Evolutionary conservation across 2,888 invertebrate species (phyloP), one percentile per base, ranked within the genome.

Genomic region (Yponomeuta cagnagella): DNA sequence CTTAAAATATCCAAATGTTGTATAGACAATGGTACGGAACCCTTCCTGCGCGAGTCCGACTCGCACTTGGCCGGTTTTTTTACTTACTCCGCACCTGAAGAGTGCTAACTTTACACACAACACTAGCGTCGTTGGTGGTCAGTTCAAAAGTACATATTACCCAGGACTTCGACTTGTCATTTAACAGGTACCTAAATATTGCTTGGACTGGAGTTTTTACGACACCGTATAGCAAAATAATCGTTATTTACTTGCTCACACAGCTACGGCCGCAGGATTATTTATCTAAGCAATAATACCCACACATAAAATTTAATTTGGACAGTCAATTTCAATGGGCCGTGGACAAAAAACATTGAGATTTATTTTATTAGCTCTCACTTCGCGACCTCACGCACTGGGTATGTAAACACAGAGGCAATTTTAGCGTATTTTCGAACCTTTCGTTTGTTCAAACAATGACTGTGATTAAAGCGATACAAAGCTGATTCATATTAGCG

Each of bases 241-340:
- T 58, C 4, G 52, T 12, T 58, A 15, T 58, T 58, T 58, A 58
- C 52, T 58, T 58, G 15, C 52, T 15, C 52, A 12, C 52, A 58
- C 12, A 15, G 15, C 6, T 15, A 58, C 12, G 15, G 52, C 15
- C 52, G 1, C 52, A 58, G 52, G 52, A 15, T 58, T 58, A 58
- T 58, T 58, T 58, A 58, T 58, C 52, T 58, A 58, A 58, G 52
- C 52, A 58, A 58, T 58, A 58, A 58, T 58, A 58, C 52, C 52
- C 52, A 58, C 52, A 58, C 52, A 58, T 58, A 58, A 58, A 58
- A 58, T 58, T 58, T 58, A 58, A 58, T 58, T 58, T 58, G 52
- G 52, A 58, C 52, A 58, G 52, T 58, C 52, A 58, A 9, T 58
- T 58, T 58, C 6, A 58, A 58, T 58, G 12, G 52, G 52, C 0